These are phyloP conservation scores for Podarcis cretensis DNA, from an alignment of 2,113 vertebrate genomes.

Conservation along the genomic window DNA sequence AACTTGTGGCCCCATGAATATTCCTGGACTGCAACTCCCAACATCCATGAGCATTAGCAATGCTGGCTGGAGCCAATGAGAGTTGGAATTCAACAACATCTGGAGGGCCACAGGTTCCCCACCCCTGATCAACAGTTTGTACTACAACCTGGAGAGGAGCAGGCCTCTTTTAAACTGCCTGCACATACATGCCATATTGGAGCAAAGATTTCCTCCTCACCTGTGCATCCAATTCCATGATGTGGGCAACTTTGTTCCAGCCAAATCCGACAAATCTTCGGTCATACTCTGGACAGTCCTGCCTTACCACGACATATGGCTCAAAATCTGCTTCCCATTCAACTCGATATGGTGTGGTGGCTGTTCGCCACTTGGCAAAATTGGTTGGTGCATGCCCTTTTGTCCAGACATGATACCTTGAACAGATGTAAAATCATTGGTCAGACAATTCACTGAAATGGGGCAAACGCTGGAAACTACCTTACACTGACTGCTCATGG, in stretches of 20 bases:
- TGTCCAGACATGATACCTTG: constrained; percentile 98
- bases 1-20: too few species aligned
- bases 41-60: too few species aligned
- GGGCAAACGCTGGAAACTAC: not conserved
- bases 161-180: not conserved
- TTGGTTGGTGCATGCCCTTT: constrained; percentile 98
- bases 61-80: too few species aligned
- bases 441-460: constrained; percentile 18
- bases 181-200: not conserved
- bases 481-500: constrained; percentile 2
- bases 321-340: constrained; percentile 99
- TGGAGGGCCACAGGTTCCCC: too few species aligned
- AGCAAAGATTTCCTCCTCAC: constrained; percentile 67
- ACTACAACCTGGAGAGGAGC: not conserved
- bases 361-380: constrained; percentile 98
- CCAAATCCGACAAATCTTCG: constrained; percentile 97
- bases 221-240: constrained; percentile 99
- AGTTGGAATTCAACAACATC: too few species aligned
- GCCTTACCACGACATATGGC: constrained; percentile 95
- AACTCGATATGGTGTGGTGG: constrained; percentile 94
- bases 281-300: constrained; percentile 95
- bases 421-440: constrained; percentile 34
- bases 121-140: too few species aligned
- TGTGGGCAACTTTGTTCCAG: constrained; percentile 99
- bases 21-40: too few species aligned